These are phyloP conservation scores for Tragopan temminckii DNA, from an alignment of 2,797 vertebrate species.

Conservation along the genomic window DNA sequence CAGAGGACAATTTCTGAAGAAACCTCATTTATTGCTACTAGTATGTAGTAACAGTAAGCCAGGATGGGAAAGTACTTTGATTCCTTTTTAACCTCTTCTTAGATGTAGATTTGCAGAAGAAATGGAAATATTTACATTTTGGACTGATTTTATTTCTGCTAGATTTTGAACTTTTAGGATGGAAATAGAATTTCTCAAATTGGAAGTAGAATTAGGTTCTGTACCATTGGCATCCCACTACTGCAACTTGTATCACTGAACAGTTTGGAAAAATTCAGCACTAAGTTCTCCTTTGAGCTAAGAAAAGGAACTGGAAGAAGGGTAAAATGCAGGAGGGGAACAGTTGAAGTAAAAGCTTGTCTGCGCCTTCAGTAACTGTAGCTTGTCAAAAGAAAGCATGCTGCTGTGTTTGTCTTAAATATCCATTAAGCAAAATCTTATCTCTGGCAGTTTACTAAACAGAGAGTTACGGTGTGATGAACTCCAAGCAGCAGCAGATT, in stretches of 20 bases:
- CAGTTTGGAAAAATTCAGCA: accelerated
- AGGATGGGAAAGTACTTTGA: not conserved
- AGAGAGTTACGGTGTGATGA: not conserved
- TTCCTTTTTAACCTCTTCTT: not conserved
- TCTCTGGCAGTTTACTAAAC: not conserved
- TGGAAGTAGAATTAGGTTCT: not conserved
- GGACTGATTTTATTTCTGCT: not conserved
- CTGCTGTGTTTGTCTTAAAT: not conserved
- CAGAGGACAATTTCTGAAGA: not conserved
- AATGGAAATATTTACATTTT: not conserved
- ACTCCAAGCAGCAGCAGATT: not conserved
- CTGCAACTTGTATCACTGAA: not conserved
- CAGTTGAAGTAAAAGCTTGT: not conserved
- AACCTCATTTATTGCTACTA: not conserved
- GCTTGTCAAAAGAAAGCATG: not conserved
- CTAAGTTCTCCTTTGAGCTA: not conserved
- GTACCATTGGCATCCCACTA: not conserved
- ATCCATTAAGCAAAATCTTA: not conserved
- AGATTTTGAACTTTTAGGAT: not conserved
- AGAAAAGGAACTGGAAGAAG: not conserved
- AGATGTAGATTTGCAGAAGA: not conserved
- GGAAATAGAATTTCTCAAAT: not conserved
- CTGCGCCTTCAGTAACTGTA: not conserved
- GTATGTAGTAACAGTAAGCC: not conserved
- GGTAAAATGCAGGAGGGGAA: not conserved